Evolutionary conservation across 2,113 vertebrate species (phyloP).

Genomic region (Eupsittula cactorum): DNA sequence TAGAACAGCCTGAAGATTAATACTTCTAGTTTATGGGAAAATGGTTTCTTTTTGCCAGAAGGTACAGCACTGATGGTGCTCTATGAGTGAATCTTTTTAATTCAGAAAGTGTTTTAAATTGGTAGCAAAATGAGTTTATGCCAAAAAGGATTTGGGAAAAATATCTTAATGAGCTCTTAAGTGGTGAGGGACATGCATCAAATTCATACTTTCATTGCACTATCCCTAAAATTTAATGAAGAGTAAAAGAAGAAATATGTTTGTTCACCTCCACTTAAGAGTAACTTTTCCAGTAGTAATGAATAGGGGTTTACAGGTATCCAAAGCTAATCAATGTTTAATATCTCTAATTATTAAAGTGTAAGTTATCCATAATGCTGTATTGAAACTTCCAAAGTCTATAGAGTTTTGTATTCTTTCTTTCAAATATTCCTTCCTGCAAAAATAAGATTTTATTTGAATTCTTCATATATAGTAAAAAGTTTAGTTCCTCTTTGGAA

Average conservation of each 20-base stretch:
- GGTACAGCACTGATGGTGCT: background rate
- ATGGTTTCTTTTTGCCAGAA: background rate
- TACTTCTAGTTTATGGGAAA: constrained; percentile 26
- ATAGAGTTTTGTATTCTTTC: background rate
- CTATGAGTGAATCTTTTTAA: background rate
- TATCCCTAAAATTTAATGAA: background rate
- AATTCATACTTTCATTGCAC: background rate
- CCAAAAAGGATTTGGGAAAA: background rate
- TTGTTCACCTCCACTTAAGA: background rate
- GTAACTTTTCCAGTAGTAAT: background rate
- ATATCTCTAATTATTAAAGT: background rate
- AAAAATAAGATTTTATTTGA: background rate
- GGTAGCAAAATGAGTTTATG: background rate
- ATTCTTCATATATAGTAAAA: background rate
- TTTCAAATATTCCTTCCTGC: background rate
- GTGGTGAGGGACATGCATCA: background rate
- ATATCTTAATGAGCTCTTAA: background rate
- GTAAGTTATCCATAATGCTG: background rate
- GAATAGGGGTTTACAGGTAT: background rate
- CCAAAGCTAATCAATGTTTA: background rate
- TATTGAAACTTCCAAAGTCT: background rate
- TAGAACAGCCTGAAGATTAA: constrained; percentile 38
- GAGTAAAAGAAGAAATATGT: background rate
- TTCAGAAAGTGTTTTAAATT: background rate
- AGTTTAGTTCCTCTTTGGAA: background rate